Conservation (phyloP, 1,140 invertebrate genomes). For the Conus betulinus region DNA sequence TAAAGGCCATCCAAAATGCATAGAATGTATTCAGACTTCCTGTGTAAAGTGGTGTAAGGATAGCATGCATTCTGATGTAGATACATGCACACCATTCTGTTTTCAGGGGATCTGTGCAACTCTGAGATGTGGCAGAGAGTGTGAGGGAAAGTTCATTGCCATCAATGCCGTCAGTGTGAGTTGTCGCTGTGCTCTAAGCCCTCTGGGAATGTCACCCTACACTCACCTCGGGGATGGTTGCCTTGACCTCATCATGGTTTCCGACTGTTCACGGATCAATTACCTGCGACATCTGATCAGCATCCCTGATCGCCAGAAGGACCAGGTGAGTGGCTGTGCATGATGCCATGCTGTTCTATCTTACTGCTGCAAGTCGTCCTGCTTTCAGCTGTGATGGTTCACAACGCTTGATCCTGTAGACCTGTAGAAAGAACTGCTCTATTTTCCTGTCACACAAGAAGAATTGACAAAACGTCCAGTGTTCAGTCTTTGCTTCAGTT, state of each 20-base stretch:
- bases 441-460: too few species aligned
- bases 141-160: conserved; percentile 83
- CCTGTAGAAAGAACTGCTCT: too few species aligned
- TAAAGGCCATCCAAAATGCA: too few species aligned
- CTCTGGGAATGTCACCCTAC: conserved; percentile 84
- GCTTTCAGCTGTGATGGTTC: too few species aligned
- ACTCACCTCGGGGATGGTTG: conserved; percentile 90
- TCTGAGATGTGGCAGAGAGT: conserved; percentile 68
- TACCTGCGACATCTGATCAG: conserved; percentile 81
- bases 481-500: too few species aligned
- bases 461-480: too few species aligned
- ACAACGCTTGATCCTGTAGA: too few species aligned
- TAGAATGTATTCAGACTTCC: too few species aligned
- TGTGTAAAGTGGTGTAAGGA: too few species aligned
- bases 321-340: conserved; percentile 61
- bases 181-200: conserved; percentile 85
- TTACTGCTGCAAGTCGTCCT: too few species aligned
- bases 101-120: not conserved
- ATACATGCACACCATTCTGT: not conserved
- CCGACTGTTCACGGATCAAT: conserved; percentile 84
- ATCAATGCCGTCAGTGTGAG: conserved; percentile 87
- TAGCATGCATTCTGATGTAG: too few species aligned
- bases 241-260: conserved; percentile 86
- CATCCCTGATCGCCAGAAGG: conserved; percentile 55
- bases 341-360: too few species aligned